Evolutionary conservation across 2,113 vertebrate species (phyloP).

Genomic region (Lophochroa leadbeateri): DNA sequence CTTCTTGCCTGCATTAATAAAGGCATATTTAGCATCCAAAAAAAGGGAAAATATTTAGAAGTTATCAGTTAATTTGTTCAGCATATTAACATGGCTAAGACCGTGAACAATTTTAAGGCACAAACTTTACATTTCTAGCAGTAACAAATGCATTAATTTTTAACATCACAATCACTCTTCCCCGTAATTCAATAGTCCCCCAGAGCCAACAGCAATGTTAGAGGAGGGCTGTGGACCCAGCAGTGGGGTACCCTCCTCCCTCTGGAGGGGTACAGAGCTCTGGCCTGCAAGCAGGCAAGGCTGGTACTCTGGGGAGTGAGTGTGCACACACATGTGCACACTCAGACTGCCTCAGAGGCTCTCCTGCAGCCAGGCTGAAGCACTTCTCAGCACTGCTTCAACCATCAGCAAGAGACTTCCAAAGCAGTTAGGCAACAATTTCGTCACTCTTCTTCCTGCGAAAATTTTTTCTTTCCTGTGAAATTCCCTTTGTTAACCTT

Average conservation of each 20-base stretch:
- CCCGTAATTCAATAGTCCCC: accelerated
- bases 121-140: not conserved
- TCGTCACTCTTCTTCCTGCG: not conserved
- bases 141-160: not conserved
- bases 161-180: not conserved
- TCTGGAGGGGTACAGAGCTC: not conserved
- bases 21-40: not conserved
- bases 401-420: not conserved
- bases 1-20: slow-evolving; percentile 87
- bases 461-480: not conserved
- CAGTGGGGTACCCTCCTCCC: not conserved
- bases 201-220: accelerated
- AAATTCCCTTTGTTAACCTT: not conserved
- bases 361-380: not conserved
- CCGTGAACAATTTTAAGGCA: not conserved
- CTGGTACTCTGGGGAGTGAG: not conserved
- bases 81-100: not conserved
- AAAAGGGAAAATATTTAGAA: not conserved
- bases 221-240: not conserved
- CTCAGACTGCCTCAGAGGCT: not conserved
- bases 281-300: not conserved
- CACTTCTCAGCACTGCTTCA: accelerated
- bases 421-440: not conserved
- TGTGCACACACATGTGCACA: accelerated
- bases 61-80: not conserved